Percentiles rank a stretch among this genome's conserved stretches.
Conservation (phyloP, 1,140 invertebrate species). For the Caenorhabditis tropicalis region DNA sequence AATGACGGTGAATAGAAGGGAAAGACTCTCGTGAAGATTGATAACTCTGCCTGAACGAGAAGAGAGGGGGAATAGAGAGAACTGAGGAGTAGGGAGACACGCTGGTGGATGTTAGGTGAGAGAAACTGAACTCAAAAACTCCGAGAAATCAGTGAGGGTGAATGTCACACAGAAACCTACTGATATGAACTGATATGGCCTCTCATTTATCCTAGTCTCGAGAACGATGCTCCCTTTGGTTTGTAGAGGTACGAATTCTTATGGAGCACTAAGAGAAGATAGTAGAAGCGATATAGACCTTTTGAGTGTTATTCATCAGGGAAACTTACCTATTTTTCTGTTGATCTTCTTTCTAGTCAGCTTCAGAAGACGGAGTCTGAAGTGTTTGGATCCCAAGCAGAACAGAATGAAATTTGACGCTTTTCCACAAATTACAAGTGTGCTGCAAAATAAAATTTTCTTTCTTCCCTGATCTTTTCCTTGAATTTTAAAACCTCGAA, state of each 20-base stretch:
- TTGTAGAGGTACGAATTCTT: conserved; percentile 39
- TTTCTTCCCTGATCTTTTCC: background rate
- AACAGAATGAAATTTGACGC: conserved; percentile 70
- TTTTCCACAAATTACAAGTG: conserved; percentile 69
- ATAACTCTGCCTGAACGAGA: conserved; percentile 11
- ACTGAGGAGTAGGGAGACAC: background rate
- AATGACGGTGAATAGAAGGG: background rate
- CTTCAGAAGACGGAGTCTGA: conserved; percentile 63
- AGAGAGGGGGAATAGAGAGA: background rate
- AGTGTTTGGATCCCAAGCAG: conserved; percentile 70
- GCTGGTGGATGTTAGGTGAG: background rate
- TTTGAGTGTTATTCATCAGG: background rate
- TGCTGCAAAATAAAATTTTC: background rate
- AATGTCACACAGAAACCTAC: conserved; percentile 34
- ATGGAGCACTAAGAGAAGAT: conserved; percentile 32
- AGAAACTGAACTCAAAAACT: background rate
- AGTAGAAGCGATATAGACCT: background rate
- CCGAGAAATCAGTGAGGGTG: background rate
- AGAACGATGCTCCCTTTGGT: conserved; percentile 31
- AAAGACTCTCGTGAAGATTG: conserved; percentile 4
- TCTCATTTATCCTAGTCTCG: conserved; percentile 11
- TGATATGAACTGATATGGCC: conserved; percentile 13
- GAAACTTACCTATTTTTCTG: conserved; percentile 61
- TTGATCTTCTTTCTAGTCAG: conserved; percentile 69
- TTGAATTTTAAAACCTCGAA: conserved; percentile 48